Conservation (phyloP, 1,140 invertebrate species). For the Scylla paramamosain region DNA sequence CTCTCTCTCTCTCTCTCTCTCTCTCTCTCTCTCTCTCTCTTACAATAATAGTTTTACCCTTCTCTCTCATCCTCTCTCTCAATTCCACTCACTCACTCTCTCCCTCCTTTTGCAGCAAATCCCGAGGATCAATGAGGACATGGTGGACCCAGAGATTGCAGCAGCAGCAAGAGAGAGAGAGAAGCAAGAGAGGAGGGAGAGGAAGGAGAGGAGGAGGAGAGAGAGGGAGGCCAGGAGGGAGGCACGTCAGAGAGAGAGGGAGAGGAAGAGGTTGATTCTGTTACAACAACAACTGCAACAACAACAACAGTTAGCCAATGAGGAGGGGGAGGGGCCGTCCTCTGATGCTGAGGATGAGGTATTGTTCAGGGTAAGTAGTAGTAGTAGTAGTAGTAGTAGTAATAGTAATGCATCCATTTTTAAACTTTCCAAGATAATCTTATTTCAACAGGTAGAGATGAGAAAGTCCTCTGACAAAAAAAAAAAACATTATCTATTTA, state of each 20-base stretch:
- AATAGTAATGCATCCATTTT: no score
- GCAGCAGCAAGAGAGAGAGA: slow-evolving; percentile 78
- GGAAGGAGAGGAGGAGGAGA: slow-evolving; percentile 78
- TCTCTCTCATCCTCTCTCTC: no score
- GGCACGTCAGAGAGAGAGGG: slow-evolving; percentile 46
- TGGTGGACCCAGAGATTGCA: slow-evolving; percentile 59
- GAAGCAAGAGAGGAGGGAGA: slow-evolving; percentile 80
- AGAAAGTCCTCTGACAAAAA: no score
- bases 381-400: background rate
- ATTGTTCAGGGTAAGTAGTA: slow-evolving; percentile 76
- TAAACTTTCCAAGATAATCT: no score
- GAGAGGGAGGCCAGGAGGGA: slow-evolving; percentile 39
- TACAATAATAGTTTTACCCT: no score
- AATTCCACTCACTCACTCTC: background rate
- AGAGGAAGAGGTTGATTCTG: background rate
- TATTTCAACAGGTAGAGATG: no score
- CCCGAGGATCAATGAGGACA: slow-evolving; percentile 50
- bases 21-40: no score
- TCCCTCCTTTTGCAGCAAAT: slow-evolving; percentile 42
- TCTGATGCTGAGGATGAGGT: slow-evolving; percentile 77
- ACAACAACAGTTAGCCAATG: background rate
- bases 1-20: no score
- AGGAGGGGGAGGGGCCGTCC: slow-evolving; percentile 51
- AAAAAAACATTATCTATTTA: no score
- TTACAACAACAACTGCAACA: slow-evolving; percentile 27